Percentiles rank a stretch among this genome's conserved stretches.
phyloP scores from a whole-genome alignment of 2,113 vertebrate species.

The Carollia perspicillata region DNA sequence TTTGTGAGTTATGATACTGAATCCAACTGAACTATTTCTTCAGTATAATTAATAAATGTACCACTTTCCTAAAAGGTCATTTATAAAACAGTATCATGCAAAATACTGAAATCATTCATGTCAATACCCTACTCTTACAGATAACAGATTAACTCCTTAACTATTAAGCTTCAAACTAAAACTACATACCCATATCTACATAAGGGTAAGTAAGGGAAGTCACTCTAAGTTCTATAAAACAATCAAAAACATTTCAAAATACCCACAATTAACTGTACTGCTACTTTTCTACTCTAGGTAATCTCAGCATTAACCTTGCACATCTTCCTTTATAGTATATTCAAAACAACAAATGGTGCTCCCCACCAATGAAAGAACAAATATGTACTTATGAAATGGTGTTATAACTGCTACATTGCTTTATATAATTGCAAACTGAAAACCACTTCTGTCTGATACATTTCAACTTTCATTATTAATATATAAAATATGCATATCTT shows the following conservation, averaged over 20 bases:
- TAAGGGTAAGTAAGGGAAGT: constrained; percentile 77
- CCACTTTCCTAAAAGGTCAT: constrained; percentile 81
- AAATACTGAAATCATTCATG: constrained; percentile 81
- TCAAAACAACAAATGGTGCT: constrained; percentile 79
- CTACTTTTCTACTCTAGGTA: constrained; percentile 76
- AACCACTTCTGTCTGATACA: constrained; percentile 80
- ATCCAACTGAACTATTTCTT: constrained; percentile 84
- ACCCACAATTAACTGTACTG: constrained; percentile 79
- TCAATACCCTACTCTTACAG: constrained; percentile 81
- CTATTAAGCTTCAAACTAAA: constrained; percentile 76
- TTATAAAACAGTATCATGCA: constrained; percentile 85
- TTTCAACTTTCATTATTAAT: constrained; percentile 79
- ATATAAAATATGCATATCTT: constrained; percentile 78
- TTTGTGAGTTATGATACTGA: constrained; percentile 86
- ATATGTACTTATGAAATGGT: constrained; percentile 76
- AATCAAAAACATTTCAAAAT: constrained; percentile 82
- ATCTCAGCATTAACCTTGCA: constrained; percentile 74
- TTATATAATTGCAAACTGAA: constrained; percentile 77
- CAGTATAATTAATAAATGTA: constrained; percentile 83
- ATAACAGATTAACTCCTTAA: constrained; percentile 75
- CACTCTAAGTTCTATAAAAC: constrained; percentile 79
- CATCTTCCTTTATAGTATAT: constrained; percentile 77
- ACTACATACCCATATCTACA: constrained; percentile 73
- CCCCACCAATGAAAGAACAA: constrained; percentile 77
- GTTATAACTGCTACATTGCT: constrained; percentile 79